phyloP scores from a whole-genome alignment of 2,113 vertebrate species.

The Leucopternis melanops region DNA sequence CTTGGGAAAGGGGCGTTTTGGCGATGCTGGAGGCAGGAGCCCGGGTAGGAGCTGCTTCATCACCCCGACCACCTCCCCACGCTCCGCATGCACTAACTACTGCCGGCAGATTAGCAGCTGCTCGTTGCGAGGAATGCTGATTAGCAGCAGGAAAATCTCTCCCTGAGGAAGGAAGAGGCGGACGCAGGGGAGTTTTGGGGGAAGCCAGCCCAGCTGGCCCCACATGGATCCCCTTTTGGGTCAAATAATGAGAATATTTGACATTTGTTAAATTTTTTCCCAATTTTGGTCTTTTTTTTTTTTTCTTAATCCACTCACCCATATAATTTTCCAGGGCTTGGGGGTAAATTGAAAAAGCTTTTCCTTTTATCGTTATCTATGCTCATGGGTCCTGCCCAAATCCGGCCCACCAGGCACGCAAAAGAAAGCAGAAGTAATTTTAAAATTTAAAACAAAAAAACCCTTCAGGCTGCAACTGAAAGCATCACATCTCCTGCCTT shows the following conservation, averaged over 20 bases:
- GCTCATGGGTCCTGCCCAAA: background rate
- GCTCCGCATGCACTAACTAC: background rate
- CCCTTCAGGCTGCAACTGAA: background rate
- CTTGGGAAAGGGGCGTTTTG: background rate
- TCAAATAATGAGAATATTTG: background rate
- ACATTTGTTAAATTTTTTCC: background rate
- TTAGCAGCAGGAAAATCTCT: background rate
- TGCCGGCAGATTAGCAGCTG: slow-evolving; percentile 24
- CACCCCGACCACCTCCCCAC: background rate
- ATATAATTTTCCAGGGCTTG: background rate
- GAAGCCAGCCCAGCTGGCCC: background rate
- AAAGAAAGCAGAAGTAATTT: too few relatives aligned
- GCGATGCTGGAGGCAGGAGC: background rate
- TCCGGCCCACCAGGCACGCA: too few relatives aligned
- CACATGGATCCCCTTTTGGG: background rate
- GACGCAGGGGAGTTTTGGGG: too few relatives aligned
- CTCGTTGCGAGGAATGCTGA: slow-evolving; percentile 42
- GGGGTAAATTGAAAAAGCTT: background rate
- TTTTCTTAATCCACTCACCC: background rate
- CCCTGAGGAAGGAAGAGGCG: too few relatives aligned
- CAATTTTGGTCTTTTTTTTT: background rate
- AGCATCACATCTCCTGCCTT: too few relatives aligned
- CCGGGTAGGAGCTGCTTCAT: background rate
- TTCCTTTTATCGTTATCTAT: background rate
- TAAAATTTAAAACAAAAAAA: too few relatives aligned